These are phyloP conservation scores for Drosophila demipolita DNA, from an alignment of 2,888 invertebrate genomes.

Conservation along the genomic window DNA sequence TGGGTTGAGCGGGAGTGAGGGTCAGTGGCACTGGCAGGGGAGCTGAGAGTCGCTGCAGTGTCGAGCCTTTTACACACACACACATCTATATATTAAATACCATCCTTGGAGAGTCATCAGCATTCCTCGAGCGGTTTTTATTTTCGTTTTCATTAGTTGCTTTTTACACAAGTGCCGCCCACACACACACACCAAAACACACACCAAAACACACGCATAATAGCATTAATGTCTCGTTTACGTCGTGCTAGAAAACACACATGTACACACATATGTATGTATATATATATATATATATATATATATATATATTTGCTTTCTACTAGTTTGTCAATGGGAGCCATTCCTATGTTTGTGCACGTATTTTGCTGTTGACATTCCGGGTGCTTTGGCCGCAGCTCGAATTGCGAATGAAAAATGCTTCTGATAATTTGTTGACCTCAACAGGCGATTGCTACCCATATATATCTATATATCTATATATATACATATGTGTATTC, in stretches of 20 bases:
- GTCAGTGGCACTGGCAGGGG: slow-evolving; percentile 4
- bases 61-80: slow-evolving; percentile 63
- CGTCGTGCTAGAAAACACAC: slow-evolving; percentile 34
- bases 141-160: slow-evolving; percentile 82
- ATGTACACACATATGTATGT: background rate
- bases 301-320: slow-evolving; percentile 35
- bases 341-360: slow-evolving; percentile 81
- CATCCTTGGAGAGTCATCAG: slow-evolving; percentile 82
- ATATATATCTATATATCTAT: background rate
- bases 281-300: slow-evolving; percentile 1
- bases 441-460: slow-evolving; percentile 65
- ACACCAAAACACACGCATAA: slow-evolving; percentile 54
- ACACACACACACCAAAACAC: slow-evolving; percentile 34
- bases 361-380: slow-evolving; percentile 79
- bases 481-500: background rate
- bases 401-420: slow-evolving; percentile 71
- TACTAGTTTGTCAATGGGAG: slow-evolving; percentile 74
- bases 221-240: slow-evolving; percentile 79
- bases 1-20: slow-evolving; percentile 59
- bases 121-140: slow-evolving; percentile 81
- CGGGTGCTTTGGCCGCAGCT: slow-evolving; percentile 39
- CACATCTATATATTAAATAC: slow-evolving; percentile 71
- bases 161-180: slow-evolving; percentile 79
- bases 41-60: slow-evolving; percentile 25
- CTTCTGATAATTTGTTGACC: slow-evolving; percentile 75